Base-by-base conservation (phyloP, 2,113 vertebrate genomes). In the Varanus komodoensis region DNA sequence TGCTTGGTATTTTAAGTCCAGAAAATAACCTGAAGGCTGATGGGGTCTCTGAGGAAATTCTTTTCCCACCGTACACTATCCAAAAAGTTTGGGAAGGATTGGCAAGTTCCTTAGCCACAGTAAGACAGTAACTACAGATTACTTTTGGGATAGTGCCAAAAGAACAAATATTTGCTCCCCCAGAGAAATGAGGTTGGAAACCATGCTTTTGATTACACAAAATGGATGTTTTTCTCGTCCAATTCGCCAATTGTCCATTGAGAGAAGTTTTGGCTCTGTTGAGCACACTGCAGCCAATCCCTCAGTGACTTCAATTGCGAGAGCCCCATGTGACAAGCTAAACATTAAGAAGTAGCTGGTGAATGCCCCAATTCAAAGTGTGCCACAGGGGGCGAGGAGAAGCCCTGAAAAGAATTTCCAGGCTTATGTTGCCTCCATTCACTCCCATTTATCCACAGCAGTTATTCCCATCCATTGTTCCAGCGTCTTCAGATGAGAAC, bases 101-200 rank as follows among this genome's bases (percentile, higher is more conserved):
- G 81, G 7, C 48, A 52, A 38, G 73, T 84, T 84, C 4, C 38
- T 78, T 89, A 68, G 86, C 64, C 38, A 79, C 82, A 89, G 44
- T 52, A 71, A 34, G 44, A 48, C 48, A 54, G 64, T 14, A 88
- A 21, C 32, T 54, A 77, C 38, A 48, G 25, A 82, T 64, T 23
- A 23, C 29, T 67, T 84, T 12, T 52, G 44, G 68, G 74, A 27
- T 4, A 23, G 75, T 50, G 34, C 75, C 82, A 79, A 73, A 48
- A 21, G 88, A 89, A 77, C 44, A 84, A 84, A 89, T 79, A 89
- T 85, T 88, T 85, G 44, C 44, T 52, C 25, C 78, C 79, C 48
- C 57, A 85, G 83, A 84, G 44, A 85, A 89, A 79, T 9, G 3
- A 32, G 61, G 44, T 50, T 79, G 57, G 79, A 79, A 89, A 79